phyloP scores from a whole-genome alignment of 2,888 invertebrate species.

The Thecocarcelia acutangulata region DNA sequence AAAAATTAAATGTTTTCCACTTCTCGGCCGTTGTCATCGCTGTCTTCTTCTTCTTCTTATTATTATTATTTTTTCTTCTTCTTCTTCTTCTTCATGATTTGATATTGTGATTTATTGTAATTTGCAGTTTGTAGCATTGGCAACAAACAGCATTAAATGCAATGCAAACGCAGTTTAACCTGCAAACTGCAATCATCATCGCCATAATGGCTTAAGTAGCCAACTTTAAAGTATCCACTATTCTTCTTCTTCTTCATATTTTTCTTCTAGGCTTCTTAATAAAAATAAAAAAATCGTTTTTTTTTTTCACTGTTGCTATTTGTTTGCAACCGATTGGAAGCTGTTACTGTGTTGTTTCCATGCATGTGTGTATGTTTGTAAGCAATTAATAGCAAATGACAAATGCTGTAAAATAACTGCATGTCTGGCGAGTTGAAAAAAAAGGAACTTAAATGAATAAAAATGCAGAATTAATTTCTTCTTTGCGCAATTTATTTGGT shows the following conservation, averaged over 20 bases:
- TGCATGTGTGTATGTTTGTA: conserved; percentile 27
- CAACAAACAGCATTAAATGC: conserved; percentile 55
- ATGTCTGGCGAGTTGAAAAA: conserved; percentile 27
- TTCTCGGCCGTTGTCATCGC: conserved; percentile 15
- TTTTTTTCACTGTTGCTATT: conserved; percentile 28
- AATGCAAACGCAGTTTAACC: conserved; percentile 46
- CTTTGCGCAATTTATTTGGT: conserved; percentile 54
- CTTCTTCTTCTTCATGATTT: conserved; percentile 35
- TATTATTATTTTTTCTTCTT: not conserved
- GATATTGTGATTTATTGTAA: conserved; percentile 67
- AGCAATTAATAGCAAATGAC: conserved; percentile 69
- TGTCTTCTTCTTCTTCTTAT: conserved; percentile 22
- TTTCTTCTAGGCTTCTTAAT: conserved; percentile 22
- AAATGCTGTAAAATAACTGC: conserved; percentile 68
- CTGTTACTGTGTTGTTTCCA: conserved; percentile 25
- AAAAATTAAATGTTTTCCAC: conserved; percentile 65
- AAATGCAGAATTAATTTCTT: conserved; percentile 44
- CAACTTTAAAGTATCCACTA: conserved; percentile 56
- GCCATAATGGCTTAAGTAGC: conserved; percentile 61
- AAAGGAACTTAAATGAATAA: not conserved
- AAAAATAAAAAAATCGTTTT: too few species aligned
- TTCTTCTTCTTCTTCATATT: conserved; percentile 9
- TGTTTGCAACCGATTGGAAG: conserved; percentile 62
- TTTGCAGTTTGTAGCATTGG: conserved; percentile 24
- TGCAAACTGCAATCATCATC: conserved; percentile 55